Evolutionary conservation across 1,140 invertebrate genomes (phyloP).

Genomic region (Yoshiicerus persimilis): DNA sequence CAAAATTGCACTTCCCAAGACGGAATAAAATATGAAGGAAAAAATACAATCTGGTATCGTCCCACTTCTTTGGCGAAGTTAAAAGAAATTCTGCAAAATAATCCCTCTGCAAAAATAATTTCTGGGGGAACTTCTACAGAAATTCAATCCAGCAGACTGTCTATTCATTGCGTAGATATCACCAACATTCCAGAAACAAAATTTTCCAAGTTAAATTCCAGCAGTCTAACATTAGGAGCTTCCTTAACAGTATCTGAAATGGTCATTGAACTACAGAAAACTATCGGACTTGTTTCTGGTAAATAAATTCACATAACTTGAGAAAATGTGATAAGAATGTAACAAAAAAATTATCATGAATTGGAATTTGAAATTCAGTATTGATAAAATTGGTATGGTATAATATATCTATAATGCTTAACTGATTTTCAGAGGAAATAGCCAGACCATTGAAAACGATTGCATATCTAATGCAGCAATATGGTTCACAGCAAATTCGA

Average conservation of each 20-base stretch:
- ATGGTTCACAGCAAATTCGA: slow-evolving; percentile 31
- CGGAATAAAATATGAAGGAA: background rate
- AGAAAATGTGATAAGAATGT: background rate
- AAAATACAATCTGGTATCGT: background rate
- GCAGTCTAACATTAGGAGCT: slow-evolving; percentile 2
- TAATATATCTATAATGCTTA: background rate
- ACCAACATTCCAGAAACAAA: background rate
- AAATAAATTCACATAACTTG: background rate
- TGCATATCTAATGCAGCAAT: background rate
- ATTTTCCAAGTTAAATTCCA: background rate
- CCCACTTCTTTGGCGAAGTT: background rate
- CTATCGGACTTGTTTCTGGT: background rate
- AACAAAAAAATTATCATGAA: too few relatives aligned
- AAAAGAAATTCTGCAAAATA: background rate
- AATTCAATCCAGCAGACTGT: background rate
- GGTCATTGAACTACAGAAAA: background rate
- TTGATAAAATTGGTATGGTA: background rate
- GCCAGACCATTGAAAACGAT: slow-evolving; percentile 24
- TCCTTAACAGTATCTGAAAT: slow-evolving; percentile 32
- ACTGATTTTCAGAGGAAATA: slow-evolving; percentile 9
- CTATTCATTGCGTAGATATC: background rate
- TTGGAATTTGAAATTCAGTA: background rate
- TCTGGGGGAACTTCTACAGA: slow-evolving; percentile 19
- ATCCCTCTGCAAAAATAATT: slow-evolving; percentile 16
- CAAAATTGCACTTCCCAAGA: background rate